Conservation (phyloP, 92 coral and sea anemone species). For the Actinernus sp. region DNA sequence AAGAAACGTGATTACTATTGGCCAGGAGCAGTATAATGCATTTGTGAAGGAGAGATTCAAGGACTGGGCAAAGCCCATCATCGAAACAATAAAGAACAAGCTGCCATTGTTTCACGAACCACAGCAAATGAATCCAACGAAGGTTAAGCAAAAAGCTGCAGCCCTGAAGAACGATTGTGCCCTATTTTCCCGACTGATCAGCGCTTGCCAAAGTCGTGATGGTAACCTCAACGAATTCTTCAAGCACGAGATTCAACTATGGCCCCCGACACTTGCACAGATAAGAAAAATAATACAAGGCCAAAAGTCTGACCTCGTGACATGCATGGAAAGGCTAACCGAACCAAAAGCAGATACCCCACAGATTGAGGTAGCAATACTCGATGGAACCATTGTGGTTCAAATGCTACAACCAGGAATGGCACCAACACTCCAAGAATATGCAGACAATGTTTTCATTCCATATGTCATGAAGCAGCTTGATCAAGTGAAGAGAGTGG, state of each 20-base stretch:
- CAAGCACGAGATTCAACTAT: slow-evolving; percentile 14
- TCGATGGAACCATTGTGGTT: slow-evolving; percentile 43
- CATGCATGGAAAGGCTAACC: slow-evolving; percentile 25
- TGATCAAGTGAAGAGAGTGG: slow-evolving; percentile 23
- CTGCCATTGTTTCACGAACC: slow-evolving; percentile 30
- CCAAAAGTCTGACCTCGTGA: slow-evolving; percentile 26
- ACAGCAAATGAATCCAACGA: slow-evolving; percentile 1
- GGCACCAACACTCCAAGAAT: slow-evolving; percentile 23
- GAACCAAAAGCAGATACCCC: slow-evolving; percentile 7
- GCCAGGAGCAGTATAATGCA: slow-evolving; percentile 30
- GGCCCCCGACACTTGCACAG: slow-evolving; percentile 45
- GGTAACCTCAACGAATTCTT: slow-evolving; percentile 38
- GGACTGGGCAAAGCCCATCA: slow-evolving; percentile 20
- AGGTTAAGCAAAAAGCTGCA: slow-evolving; percentile 23
- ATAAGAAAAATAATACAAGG: slow-evolving; percentile 18
- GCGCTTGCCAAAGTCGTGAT: slow-evolving; percentile 56
- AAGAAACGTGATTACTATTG: slow-evolving; percentile 14
- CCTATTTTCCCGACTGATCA: slow-evolving; percentile 50
- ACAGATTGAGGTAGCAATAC: slow-evolving; percentile 13
- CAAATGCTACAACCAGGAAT: slow-evolving; percentile 34
- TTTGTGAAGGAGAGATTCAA: slow-evolving; percentile 47
- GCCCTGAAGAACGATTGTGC: slow-evolving; percentile 51
- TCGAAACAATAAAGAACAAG: slow-evolving; percentile 45
- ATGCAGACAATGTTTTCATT: slow-evolving; percentile 25
- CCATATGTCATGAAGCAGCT: slow-evolving; percentile 33